phyloP scores from a whole-genome alignment of 2,888 invertebrate species.

The Dynastes maya region DNA sequence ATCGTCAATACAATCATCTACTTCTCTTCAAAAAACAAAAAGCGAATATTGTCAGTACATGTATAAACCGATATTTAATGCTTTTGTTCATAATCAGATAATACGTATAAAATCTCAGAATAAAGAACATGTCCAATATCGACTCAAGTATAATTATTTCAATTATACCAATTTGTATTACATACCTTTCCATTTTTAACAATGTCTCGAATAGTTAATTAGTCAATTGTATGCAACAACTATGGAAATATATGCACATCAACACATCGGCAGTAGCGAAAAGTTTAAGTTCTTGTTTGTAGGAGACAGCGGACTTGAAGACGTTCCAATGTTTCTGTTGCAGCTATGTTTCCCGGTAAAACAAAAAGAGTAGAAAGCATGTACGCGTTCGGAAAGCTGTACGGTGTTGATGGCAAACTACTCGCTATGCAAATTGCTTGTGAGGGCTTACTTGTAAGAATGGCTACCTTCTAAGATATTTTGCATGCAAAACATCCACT shows the following conservation, averaged over 20 bases:
- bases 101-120: no score
- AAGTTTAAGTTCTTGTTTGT: background rate
- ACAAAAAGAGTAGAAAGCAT: slow-evolving; percentile 18
- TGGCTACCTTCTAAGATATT: slow-evolving; percentile 34
- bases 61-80: no score
- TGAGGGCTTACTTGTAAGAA: slow-evolving; percentile 51
- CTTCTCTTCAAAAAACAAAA: no score
- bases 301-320: background rate
- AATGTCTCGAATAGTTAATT: background rate
- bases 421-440: slow-evolving; percentile 56
- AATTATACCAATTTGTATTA: background rate
- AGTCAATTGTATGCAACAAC: background rate
- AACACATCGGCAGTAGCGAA: background rate
- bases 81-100: no score
- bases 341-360: slow-evolving; percentile 17
- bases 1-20: no score
- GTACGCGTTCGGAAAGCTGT: slow-evolving; percentile 3
- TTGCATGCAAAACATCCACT: slow-evolving; percentile 44
- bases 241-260: background rate
- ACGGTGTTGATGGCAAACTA: slow-evolving; percentile 41
- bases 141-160: background rate
- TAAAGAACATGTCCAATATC: background rate
- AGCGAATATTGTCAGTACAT: no score
- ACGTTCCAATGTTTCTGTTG: slow-evolving; percentile 4
- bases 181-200: background rate